Evolutionary conservation across 2,888 invertebrate genomes (phyloP).

Genomic region (Cantharis nigra): DNA sequence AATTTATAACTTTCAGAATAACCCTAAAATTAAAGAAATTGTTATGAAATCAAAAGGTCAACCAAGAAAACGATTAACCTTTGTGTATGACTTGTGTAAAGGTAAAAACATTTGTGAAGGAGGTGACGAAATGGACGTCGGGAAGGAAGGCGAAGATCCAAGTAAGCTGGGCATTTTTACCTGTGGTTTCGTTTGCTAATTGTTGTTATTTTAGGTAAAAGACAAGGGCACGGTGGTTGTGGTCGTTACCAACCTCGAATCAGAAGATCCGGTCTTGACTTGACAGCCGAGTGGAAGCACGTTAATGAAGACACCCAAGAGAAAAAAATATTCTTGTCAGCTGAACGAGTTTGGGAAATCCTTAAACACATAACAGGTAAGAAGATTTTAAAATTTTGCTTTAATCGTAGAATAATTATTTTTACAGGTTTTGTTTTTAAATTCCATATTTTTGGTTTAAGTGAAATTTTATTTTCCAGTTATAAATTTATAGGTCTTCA

Average conservation of each 20-base stretch:
- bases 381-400: not conserved
- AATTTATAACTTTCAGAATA: slow-evolving; percentile 63
- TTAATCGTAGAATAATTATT: not conserved
- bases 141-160: slow-evolving; percentile 72
- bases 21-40: slow-evolving; percentile 92
- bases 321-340: slow-evolving; percentile 89
- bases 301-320: slow-evolving; percentile 98
- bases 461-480: not conserved
- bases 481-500: not conserved
- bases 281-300: slow-evolving; percentile 98
- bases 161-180: slow-evolving; percentile 38
- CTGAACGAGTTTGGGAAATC: slow-evolving; percentile 97
- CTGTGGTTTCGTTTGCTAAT: not conserved
- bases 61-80: slow-evolving; percentile 89
- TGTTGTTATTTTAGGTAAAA: slow-evolving; percentile 51
- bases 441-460: not conserved
- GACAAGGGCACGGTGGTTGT: slow-evolving; percentile 90
- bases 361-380: slow-evolving; percentile 83
- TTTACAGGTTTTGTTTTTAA: not conserved
- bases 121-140: slow-evolving; percentile 95
- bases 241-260: slow-evolving; percentile 97
- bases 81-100: slow-evolving; percentile 97
- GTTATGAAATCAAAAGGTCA: slow-evolving; percentile 96
- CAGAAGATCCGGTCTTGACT: slow-evolving; percentile 84
- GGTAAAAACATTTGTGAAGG: slow-evolving; percentile 98